Base-by-base conservation (phyloP, 2,113 vertebrate genomes). In the Archocentrus centrarchus region DNA sequence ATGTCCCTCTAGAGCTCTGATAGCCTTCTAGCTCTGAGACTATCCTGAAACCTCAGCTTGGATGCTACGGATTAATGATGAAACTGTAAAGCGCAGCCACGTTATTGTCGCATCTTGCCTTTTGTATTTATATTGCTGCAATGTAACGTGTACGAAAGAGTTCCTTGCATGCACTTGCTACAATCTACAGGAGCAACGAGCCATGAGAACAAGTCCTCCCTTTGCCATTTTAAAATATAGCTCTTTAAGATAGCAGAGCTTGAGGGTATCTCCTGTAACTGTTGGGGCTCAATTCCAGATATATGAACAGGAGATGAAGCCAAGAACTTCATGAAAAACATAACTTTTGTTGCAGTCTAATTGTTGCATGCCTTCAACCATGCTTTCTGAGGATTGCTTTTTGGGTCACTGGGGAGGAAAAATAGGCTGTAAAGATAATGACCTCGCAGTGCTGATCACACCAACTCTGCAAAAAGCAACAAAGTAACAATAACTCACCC, bases 401-500 rank as follows among this genome's bases (percentile, higher is more conserved):
- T 86, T 83, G 86, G 89, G 87, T 93, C 88, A 91, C 44, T 59
- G 37, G 63, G 76, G 61, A 89, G 63, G 53, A 88, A 77, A 78
- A 88, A 90, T 62, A 80, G 61, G 80, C 59, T 13, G 62, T 27
- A 63, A 83, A 86, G 80, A 89, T 90, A 91, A 93, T 88, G 82
- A 93, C 88, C 88, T 91, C 75, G 81, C 85, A 53, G 39, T 66
- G 63, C 77, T 89, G 86, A 88, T 92, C 89, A 73, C 77, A 53
- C 85, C 41, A 81, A 82, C 64, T 83, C 83, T 85, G 80, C 82
- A 80, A 83, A 83, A 64, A 83, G 86, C 89, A 78, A 68, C 81
- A 86, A 86, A 86, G 86, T 63, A 82, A 85, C 85, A 86, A 83
- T 93, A 91, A 94, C 91, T 94, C 93, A 93, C 82, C 87, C 81